Conservation (phyloP, 1,140 invertebrate genomes). For the Hetaerina americana region DNA sequence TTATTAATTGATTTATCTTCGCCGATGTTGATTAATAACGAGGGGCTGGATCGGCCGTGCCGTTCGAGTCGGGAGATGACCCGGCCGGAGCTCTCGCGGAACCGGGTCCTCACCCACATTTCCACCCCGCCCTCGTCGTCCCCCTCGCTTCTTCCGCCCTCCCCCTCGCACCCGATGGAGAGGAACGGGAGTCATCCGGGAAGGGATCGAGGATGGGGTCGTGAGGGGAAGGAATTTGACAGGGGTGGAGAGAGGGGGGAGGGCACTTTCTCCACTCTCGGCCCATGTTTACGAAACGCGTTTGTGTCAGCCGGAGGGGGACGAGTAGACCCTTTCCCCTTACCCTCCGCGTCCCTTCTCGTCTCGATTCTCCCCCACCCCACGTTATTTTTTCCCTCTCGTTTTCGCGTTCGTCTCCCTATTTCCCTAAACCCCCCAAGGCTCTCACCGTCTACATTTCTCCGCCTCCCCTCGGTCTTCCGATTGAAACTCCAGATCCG, state of each 20-base stretch:
- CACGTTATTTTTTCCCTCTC: too few species aligned
- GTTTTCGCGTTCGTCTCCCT: too few species aligned
- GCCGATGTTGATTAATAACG: not conserved
- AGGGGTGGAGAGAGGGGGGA: not conserved
- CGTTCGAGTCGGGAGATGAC: not conserved
- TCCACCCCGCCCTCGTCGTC: too few species aligned
- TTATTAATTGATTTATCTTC: not conserved
- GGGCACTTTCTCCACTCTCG: not conserved
- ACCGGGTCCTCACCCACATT: not conserved
- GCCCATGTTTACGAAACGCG: not conserved
- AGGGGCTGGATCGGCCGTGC: not conserved
- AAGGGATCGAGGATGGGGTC: not conserved
- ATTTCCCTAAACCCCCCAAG: too few species aligned
- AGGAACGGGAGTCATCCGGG: not conserved
- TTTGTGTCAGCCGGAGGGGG: not conserved
- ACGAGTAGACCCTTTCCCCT: not conserved
- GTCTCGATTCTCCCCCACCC: not conserved
- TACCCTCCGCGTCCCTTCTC: not conserved
- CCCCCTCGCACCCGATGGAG: too few species aligned
- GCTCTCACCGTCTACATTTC: too few species aligned
- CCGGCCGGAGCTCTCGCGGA: not conserved
- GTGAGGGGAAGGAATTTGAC: not conserved
- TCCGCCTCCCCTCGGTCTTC: too few species aligned
- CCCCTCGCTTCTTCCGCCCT: too few species aligned
- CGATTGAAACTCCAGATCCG: too few species aligned